phyloP scores from a whole-genome alignment of 2,888 invertebrate species.

The Agelastica alni region DNA sequence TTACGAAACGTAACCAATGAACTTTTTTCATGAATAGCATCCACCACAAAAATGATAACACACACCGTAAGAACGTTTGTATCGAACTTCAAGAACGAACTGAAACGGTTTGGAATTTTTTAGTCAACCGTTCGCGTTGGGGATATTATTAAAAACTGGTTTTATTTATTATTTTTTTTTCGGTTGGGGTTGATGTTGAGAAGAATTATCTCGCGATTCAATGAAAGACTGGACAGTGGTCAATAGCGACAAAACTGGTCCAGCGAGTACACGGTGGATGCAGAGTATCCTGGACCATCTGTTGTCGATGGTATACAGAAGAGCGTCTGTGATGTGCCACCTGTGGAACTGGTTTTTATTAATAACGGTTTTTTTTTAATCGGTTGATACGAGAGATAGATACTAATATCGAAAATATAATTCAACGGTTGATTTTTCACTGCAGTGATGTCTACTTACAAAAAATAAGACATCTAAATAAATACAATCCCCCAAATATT shows the following conservation, averaged over 20 bases:
- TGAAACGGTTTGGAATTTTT: conserved; percentile 1
- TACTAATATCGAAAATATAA: too few species aligned
- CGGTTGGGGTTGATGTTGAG: conserved; percentile 21
- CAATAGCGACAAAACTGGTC: conserved; percentile 51
- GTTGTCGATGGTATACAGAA: conserved; percentile 42
- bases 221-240: conserved; percentile 49
- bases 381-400: too few species aligned
- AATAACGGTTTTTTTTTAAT: conserved; percentile 29
- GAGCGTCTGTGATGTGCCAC: conserved; percentile 28
- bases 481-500: too few species aligned
- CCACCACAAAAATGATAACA: too few species aligned
- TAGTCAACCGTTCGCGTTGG: conserved; percentile 9
- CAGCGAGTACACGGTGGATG: conserved; percentile 43
- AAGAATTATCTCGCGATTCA: conserved; percentile 18
- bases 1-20: too few species aligned
- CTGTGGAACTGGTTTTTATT: conserved; percentile 48
- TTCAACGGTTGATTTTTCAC: too few species aligned
- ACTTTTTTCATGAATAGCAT: too few species aligned
- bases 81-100: neutral
- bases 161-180: too few species aligned
- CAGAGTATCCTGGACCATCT: conserved; percentile 53
- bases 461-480: too few species aligned
- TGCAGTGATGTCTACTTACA: too few species aligned
- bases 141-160: conserved; percentile 14
- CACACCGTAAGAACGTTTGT: too few species aligned